A percentile compares a stretch with the other conserved stretches of the same genome.
Evolutionary conservation across 2,113 vertebrate species (phyloP).

Genomic region (Himantopus leucocephalus): DNA sequence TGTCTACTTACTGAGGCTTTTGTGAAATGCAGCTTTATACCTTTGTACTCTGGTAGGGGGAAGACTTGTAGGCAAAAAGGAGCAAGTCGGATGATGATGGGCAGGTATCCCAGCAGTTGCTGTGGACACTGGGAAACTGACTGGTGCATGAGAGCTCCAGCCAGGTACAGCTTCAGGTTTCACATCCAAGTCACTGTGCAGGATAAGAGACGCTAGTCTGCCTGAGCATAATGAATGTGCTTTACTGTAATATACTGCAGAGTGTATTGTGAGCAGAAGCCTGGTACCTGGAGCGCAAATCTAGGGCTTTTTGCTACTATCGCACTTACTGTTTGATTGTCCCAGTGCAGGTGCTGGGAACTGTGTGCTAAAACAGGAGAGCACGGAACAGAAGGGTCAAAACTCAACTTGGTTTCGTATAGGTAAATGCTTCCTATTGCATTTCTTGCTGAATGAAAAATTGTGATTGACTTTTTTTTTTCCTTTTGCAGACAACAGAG

Average conservation of each 20-base stretch:
- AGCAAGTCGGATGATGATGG: background rate
- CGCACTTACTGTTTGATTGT: background rate
- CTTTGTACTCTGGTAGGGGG: background rate
- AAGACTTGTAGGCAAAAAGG: background rate
- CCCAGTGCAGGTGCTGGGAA: background rate
- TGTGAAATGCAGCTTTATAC: background rate
- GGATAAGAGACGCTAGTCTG: background rate
- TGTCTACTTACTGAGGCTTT: background rate
- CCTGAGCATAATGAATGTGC: background rate
- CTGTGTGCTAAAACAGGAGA: background rate
- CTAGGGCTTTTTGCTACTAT: background rate
- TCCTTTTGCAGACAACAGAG: slow-evolving; percentile 62
- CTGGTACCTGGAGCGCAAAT: background rate
- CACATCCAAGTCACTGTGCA: background rate
- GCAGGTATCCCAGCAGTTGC: background rate
- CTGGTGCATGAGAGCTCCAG: background rate
- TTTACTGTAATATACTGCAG: background rate
- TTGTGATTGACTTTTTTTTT: background rate
- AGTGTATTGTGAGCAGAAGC: background rate
- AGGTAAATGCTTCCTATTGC: background rate
- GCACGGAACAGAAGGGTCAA: background rate
- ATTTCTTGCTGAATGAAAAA: background rate
- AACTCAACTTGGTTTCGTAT: background rate
- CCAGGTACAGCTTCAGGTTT: background rate
- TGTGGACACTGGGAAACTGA: background rate